Evolutionary conservation across 2,888 invertebrate species (phyloP), one percentile per base, ranked within the genome.

Genomic region (Lamproptera curius): DNA sequence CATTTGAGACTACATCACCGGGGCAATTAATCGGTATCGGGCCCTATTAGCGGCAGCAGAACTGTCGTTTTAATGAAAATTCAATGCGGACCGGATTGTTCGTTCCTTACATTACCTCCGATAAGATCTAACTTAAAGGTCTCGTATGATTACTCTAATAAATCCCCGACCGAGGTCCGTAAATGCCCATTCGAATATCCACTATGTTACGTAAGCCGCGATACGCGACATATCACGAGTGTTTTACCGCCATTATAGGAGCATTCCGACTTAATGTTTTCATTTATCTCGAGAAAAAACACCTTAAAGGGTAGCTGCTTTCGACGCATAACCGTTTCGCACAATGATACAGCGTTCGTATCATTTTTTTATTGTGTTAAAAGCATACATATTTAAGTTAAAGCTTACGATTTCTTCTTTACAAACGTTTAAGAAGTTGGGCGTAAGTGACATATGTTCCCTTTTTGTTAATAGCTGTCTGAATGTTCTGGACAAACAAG

Each of bases 111-210:
- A 26, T 43, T 40, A 11, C 26, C 26, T 26, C 43, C 2, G 43
- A 43, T 48, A 48, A 48, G 43, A 48, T 48, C 48, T 48, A 35
- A 39, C 39, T 43, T 39, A 44, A 47, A 48, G 42, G 48, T 48
- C 39, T 48, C 28, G 38, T n/a, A 26, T 39, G 42, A 48, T 48
- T 43, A 48, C 48, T 48, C 42, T 48, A 48, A 43, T 48, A 48
- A 48, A 43, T 43, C 43, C 43, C 35, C 42, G 48, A 48, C 48
- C 39, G 42, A 37, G 38, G 41, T 36, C 42, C 42, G 37, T 37
- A 33, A 47, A 42, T 33, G 42, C 20, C 31, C 33, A 8, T 11
- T 28, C 36, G 38, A 39, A 8, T 16, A 13, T 8, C 5, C 16
- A 10, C 44, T n/a, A 28, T 9, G 20, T 45, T 46, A 39, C 46